Conservation (phyloP, 2,888 invertebrate genomes). For the Drosophila macrothrix region DNA sequence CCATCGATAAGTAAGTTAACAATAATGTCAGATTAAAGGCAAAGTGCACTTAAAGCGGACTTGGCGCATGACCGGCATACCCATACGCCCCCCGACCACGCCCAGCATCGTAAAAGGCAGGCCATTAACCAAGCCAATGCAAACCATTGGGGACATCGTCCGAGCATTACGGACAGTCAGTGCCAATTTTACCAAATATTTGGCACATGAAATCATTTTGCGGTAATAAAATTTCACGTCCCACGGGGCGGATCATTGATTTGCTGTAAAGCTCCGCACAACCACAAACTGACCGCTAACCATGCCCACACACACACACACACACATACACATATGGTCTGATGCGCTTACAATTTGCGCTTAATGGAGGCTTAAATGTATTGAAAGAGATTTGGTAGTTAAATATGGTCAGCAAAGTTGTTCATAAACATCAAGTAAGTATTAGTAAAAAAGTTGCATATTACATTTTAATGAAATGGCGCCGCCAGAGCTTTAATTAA, state of each 20-base stretch:
- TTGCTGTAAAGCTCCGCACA: constrained; percentile 67
- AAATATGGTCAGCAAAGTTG: constrained; percentile 8
- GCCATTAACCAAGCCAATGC: constrained; percentile 62
- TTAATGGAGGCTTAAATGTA: constrained; percentile 47
- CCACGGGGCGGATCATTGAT: constrained; percentile 66
- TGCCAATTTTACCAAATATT: constrained; percentile 73
- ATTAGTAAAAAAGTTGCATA: constrained; percentile 14
- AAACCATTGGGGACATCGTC: constrained; percentile 54
- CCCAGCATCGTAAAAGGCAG: constrained; percentile 53
- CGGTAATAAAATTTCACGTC: constrained; percentile 72
- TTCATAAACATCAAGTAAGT: constrained; percentile 24
- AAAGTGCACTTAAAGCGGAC: constrained; percentile 72
- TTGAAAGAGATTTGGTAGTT: constrained; percentile 25
- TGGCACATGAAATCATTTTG: constrained; percentile 80
- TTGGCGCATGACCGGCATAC: constrained; percentile 55
- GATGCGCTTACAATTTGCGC: constrained; percentile 21
- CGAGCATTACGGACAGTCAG: constrained; percentile 39
- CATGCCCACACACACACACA: background rate
- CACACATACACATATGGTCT: background rate
- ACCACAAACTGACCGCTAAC: constrained; percentile 49
- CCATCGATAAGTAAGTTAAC: constrained; percentile 66
- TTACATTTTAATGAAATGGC: constrained; percentile 10
- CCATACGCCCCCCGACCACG: constrained; percentile 65
- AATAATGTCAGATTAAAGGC: constrained; percentile 55
- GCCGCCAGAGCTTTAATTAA: background rate